Percentiles rank a stretch among this genome's conserved stretches.
These are phyloP conservation scores for Stomatorhinus ivindoensis DNA, from an alignment of 2,113 vertebrate species.

Conservation along the genomic window DNA sequence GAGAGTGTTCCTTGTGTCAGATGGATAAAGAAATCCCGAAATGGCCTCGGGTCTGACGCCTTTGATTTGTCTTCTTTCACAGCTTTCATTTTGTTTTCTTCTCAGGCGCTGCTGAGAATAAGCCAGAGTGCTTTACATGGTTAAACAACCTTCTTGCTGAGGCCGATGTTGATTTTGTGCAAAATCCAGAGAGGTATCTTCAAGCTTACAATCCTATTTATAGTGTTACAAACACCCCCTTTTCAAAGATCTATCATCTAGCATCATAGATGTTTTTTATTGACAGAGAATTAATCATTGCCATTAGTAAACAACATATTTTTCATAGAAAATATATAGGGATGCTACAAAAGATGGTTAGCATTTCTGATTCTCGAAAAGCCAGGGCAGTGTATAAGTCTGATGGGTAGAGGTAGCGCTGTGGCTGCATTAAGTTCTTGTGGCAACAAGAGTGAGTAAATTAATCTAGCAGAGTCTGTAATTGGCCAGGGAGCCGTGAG, in stretches of 20 bases:
- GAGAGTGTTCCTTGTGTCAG: not conserved
- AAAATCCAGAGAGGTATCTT: not conserved
- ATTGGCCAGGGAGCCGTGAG: constrained; percentile 15
- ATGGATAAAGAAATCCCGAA: not conserved
- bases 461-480: not conserved
- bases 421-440: not conserved
- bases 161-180: not conserved
- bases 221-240: not conserved
- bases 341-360: not conserved
- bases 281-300: not conserved
- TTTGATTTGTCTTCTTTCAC: not conserved
- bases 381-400: not conserved
- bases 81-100: not conserved
- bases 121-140: not conserved
- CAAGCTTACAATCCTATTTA: not conserved
- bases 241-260: not conserved
- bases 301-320: not conserved
- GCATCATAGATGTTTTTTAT: constrained; percentile 10
- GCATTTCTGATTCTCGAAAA: not conserved
- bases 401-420: not conserved
- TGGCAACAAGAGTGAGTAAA: constrained; percentile 2
- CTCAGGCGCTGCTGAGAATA: not conserved
- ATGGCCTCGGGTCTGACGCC: not conserved
- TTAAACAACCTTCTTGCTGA: not conserved
- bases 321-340: not conserved